These are phyloP conservation scores for Leptinotarsa juncta DNA, from an alignment of 2,888 invertebrate genomes.

Conservation along the genomic window DNA sequence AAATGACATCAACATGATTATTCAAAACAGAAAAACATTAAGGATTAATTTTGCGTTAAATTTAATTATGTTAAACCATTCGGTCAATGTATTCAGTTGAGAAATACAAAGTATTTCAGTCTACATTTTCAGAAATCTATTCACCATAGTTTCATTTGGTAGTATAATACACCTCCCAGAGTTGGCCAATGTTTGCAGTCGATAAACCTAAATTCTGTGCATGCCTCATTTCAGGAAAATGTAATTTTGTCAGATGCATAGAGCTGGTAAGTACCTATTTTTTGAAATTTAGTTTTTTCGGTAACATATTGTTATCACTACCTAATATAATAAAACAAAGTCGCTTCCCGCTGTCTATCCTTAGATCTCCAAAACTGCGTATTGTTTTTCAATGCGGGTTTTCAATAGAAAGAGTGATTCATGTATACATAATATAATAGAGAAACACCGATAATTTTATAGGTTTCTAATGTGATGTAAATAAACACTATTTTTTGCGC, in stretches of 20 bases:
- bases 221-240: slow-evolving; percentile 10
- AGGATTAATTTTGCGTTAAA: not conserved
- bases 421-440: no score
- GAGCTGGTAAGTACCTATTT: slow-evolving; percentile 28
- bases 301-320: no score
- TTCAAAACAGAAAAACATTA: not conserved
- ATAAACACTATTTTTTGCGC: no score
- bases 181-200: slow-evolving; percentile 10
- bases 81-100: slow-evolving; percentile 1
- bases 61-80: not conserved
- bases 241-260: slow-evolving; percentile 20
- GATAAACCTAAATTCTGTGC: slow-evolving; percentile 4
- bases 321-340: no score
- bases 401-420: no score
- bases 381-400: no score
- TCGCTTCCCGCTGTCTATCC: no score
- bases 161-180: not conserved
- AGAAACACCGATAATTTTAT: no score
- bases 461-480: no score
- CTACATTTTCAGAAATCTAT: not conserved
- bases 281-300: not conserved
- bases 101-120: not conserved
- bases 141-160: not conserved
- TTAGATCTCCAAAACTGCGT: no score
- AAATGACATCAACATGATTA: slow-evolving; percentile 1